phyloP scores from a whole-genome alignment of 92 coral and sea anemone species.

The Phenganax subtilis region DNA sequence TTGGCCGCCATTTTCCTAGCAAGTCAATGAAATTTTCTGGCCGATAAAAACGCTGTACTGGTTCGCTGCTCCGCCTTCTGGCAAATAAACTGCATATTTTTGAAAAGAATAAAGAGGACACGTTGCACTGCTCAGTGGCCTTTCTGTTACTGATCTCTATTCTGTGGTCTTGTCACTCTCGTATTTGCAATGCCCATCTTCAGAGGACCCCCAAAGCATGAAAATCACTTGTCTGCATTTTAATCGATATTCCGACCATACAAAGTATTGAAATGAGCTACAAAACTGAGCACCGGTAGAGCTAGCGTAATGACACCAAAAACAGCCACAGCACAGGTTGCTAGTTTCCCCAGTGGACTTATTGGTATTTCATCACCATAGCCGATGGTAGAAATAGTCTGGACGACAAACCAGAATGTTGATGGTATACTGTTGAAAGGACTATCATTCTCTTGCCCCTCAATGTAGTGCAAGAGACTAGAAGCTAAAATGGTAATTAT shows the following conservation, averaged over 20 bases:
- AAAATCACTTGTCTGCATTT: neutral
- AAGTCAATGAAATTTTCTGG: too few relatives aligned
- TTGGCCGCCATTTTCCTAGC: too few relatives aligned
- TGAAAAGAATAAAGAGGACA: too few relatives aligned
- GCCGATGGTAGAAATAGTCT: constrained; percentile 93
- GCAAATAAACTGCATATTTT: neutral
- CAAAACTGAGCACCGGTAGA: constrained; percentile 84
- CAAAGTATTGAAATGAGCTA: constrained; percentile 84
- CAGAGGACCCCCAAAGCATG: too few relatives aligned
- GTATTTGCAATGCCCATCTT: too few relatives aligned
- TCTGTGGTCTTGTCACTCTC: too few relatives aligned
- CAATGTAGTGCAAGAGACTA: constrained; percentile 71
- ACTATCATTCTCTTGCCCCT: constrained; percentile 53
- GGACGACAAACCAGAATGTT: constrained; percentile 91
- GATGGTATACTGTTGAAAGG: constrained; percentile 81
- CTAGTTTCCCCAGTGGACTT: constrained; percentile 64
- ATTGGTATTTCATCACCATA: constrained; percentile 90
- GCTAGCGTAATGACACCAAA: constrained; percentile 94
- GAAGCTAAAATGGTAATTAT: constrained; percentile 73
- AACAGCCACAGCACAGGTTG: constrained; percentile 74
- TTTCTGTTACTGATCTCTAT: too few relatives aligned
- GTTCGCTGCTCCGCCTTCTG: too few relatives aligned
- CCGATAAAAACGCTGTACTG: too few relatives aligned
- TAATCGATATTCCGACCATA: constrained; percentile 82
- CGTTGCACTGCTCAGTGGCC: too few relatives aligned